Evolutionary conservation across 2,797 vertebrate genomes (phyloP).

Genomic region (Lemur catta): DNA sequence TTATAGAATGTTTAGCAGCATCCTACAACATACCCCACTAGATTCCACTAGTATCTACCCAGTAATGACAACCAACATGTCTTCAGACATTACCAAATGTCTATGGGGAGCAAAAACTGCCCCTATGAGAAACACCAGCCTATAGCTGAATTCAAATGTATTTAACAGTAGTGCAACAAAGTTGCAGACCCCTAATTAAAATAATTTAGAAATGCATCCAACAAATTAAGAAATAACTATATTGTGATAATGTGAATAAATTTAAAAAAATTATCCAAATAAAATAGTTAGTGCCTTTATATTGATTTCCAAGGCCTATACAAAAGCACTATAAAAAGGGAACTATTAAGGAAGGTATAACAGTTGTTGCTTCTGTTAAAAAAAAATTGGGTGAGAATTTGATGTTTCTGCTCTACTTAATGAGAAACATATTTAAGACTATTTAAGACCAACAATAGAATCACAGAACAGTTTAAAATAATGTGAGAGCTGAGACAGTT

Average conservation of each 20-base stretch:
- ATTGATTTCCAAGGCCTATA: neutral
- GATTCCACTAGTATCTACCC: neutral
- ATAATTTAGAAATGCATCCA: constrained; percentile 45
- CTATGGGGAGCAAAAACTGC: neutral
- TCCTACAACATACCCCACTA: neutral
- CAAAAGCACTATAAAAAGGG: neutral
- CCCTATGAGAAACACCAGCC: neutral
- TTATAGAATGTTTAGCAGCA: neutral
- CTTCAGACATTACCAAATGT: constrained; percentile 11
- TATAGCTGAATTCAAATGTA: neutral
- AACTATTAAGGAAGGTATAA: neutral
- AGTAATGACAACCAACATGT: neutral
- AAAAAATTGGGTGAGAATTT: neutral
- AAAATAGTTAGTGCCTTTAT: constrained; percentile 18
- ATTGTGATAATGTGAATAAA: neutral
- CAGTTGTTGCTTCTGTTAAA: neutral
- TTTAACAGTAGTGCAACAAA: neutral
- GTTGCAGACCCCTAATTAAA: constrained; percentile 20
- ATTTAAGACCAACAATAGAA: neutral
- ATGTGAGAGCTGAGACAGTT: neutral
- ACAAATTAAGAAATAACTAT: constrained; percentile 44
- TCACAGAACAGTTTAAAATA: neutral
- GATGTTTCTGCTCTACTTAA: constrained; percentile 1
- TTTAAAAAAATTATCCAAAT: neutral
- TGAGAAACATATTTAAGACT: neutral